A percentile compares a stretch with the other conserved stretches of the same genome.
phyloP scores from a whole-genome alignment of 2,888 invertebrate genomes.

The Drosophila quinaria region DNA sequence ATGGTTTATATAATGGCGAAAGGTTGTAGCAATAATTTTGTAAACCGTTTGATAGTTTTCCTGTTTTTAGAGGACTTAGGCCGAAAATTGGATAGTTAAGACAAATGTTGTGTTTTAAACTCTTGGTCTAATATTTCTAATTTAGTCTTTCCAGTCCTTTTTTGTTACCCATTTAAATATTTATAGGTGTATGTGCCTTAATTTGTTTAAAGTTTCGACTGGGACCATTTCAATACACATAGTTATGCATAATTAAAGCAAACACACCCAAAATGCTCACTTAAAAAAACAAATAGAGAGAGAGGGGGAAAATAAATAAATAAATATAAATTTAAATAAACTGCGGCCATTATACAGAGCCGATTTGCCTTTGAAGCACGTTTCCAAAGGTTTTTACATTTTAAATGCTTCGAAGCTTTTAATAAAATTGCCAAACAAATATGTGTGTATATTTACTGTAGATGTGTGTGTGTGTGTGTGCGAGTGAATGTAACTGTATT shows the following conservation, averaged over 20 bases:
- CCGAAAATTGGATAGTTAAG: slow-evolving; percentile 12
- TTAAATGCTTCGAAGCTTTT: slow-evolving; percentile 63
- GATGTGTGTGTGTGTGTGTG: slow-evolving; percentile 2
- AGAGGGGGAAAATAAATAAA: slow-evolving; percentile 24
- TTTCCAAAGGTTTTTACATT: slow-evolving; percentile 65
- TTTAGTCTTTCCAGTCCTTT: slow-evolving; percentile 19
- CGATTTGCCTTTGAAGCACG: slow-evolving; percentile 61
- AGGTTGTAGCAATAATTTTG: slow-evolving; percentile 44
- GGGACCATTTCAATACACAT: slow-evolving; percentile 52
- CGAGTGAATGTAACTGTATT: slow-evolving; percentile 8
- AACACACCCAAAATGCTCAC: slow-evolving; percentile 46
- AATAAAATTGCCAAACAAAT: slow-evolving; percentile 66
- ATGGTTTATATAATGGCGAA: slow-evolving; percentile 17
- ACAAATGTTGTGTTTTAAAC: slow-evolving; percentile 20
- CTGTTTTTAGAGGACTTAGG: neutral
- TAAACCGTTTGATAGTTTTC: slow-evolving; percentile 52
- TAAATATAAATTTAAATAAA: slow-evolving; percentile 62
- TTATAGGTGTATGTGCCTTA: slow-evolving; percentile 44
- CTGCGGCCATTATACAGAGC: slow-evolving; percentile 49
- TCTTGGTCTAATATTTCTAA: slow-evolving; percentile 27
- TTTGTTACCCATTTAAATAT: slow-evolving; percentile 43
- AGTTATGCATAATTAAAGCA: slow-evolving; percentile 70
- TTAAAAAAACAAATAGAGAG: slow-evolving; percentile 7
- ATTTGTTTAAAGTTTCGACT: slow-evolving; percentile 56
- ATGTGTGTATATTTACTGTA: slow-evolving; percentile 22